These are phyloP conservation scores for Saguinus midas DNA, from an alignment of 2,113 vertebrate species.

Conservation along the genomic window DNA sequence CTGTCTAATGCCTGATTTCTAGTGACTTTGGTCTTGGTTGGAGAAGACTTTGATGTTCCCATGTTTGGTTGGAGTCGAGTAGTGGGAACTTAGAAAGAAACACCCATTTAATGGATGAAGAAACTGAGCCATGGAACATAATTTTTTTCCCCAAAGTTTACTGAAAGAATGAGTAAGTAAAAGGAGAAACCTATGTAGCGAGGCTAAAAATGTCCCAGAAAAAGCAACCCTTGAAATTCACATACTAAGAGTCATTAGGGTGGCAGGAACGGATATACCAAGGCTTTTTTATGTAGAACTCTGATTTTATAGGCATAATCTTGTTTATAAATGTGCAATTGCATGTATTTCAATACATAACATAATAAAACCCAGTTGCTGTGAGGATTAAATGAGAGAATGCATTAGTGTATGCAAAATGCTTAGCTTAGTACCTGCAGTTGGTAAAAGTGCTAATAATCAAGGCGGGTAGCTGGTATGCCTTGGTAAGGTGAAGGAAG, in stretches of 20 bases:
- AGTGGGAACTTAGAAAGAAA: background rate
- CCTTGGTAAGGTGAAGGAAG: background rate
- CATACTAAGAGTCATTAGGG: background rate
- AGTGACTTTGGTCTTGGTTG: background rate
- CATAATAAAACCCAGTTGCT: background rate
- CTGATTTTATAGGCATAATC: conserved; percentile 16
- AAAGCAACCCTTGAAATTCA: background rate
- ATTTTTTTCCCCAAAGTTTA: background rate
- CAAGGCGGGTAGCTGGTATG: background rate
- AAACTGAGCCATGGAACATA: background rate
- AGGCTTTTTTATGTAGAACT: background rate
- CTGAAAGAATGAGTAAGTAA: background rate
- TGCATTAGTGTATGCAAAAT: background rate
- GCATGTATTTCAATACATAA: background rate
- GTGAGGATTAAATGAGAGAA: background rate
- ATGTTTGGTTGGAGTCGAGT: background rate
- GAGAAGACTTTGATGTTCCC: background rate
- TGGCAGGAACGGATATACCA: background rate
- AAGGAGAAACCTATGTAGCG: background rate
- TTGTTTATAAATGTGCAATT: conserved; percentile 5
- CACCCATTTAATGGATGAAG: background rate
- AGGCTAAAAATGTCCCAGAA: background rate
- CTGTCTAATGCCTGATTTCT: background rate
- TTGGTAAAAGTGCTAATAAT: background rate
- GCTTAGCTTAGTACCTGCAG: background rate